These are phyloP conservation scores for Oligia strigilis DNA, from an alignment of 2,888 invertebrate species.

Conservation along the genomic window DNA sequence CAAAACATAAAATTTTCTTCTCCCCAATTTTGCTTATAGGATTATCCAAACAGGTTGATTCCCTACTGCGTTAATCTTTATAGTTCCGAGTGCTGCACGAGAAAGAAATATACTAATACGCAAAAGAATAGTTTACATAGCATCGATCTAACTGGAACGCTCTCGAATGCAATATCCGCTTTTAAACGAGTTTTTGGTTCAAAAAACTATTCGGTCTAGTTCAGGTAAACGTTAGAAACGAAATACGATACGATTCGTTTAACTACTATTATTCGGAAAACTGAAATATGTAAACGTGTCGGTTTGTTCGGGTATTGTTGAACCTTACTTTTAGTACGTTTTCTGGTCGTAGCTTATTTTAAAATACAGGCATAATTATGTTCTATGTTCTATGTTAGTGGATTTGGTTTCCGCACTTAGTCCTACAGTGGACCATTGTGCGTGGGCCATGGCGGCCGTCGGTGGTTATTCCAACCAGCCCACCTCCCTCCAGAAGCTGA, in stretches of 20 bases:
- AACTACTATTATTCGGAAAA: slow-evolving; percentile 62
- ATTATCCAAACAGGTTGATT: slow-evolving; percentile 45
- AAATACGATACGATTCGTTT: slow-evolving; percentile 69
- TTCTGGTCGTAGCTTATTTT: neutral
- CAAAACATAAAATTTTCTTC: slow-evolving; percentile 43
- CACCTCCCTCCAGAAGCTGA: too few species aligned
- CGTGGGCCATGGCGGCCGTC: too few species aligned
- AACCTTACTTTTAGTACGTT: neutral
- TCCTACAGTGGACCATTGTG: too few species aligned
- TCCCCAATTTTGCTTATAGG: slow-evolving; percentile 48
- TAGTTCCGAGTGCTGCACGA: slow-evolving; percentile 47
- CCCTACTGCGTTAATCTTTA: slow-evolving; percentile 11
- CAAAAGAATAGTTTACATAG: slow-evolving; percentile 84
- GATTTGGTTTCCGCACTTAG: too few species aligned
- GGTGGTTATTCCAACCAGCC: too few species aligned
- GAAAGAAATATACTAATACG: slow-evolving; percentile 72
- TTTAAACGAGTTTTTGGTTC: slow-evolving; percentile 89
- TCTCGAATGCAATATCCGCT: slow-evolving; percentile 90
- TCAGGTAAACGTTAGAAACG: slow-evolving; percentile 76
- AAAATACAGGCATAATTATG: neutral
- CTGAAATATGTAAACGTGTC: slow-evolving; percentile 52
- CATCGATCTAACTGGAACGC: slow-evolving; percentile 84
- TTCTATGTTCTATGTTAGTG: too few species aligned
- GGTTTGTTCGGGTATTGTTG: slow-evolving; percentile 19
- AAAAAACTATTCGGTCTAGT: slow-evolving; percentile 88